Evolutionary conservation across 1,140 invertebrate genomes (phyloP).

Genomic region (Lasioglossum baleicum): DNA sequence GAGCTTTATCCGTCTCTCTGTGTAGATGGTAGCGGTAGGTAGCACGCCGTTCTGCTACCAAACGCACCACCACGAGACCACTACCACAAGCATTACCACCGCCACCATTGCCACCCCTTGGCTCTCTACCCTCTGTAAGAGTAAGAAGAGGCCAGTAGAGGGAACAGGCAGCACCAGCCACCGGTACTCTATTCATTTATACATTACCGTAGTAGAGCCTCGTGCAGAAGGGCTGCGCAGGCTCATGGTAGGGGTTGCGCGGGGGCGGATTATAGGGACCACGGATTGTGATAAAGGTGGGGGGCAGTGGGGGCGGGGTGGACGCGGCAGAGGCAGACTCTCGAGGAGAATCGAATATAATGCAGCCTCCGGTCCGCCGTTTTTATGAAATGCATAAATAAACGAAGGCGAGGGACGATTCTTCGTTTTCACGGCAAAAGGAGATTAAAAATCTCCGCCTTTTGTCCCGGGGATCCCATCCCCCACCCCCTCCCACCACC

Average conservation of each 20-base stretch:
- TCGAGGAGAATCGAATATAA: slow-evolving; percentile 33
- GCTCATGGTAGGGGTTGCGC: not conserved
- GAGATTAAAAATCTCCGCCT: slow-evolving; percentile 29
- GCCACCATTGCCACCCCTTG: not conserved
- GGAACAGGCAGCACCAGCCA: slow-evolving; percentile 15
- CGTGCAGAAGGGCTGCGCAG: slow-evolving; percentile 29
- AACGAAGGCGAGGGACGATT: slow-evolving; percentile 31
- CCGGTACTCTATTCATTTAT: slow-evolving; percentile 45
- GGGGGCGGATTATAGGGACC: too few species aligned
- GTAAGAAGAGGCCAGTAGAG: slow-evolving; percentile 32
- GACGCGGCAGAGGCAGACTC: slow-evolving; percentile 19
- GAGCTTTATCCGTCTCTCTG: not conserved
- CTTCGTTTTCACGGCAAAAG: slow-evolving; percentile 30
- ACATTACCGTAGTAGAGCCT: slow-evolving; percentile 20
- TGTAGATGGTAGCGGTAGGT: not conserved
- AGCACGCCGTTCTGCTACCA: not conserved
- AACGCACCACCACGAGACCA: not conserved
- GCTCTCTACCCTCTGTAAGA: slow-evolving; percentile 10
- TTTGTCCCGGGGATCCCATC: slow-evolving; percentile 7
- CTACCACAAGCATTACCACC: not conserved
- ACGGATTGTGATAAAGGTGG: too few species aligned
- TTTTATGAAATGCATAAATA: slow-evolving; percentile 50
- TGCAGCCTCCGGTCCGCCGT: slow-evolving; percentile 23
- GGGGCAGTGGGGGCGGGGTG: too few species aligned
- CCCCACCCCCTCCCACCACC: not conserved